These are phyloP conservation scores for Megathymus violae DNA, from an alignment of 1,140 invertebrate species.

Conservation along the genomic window DNA sequence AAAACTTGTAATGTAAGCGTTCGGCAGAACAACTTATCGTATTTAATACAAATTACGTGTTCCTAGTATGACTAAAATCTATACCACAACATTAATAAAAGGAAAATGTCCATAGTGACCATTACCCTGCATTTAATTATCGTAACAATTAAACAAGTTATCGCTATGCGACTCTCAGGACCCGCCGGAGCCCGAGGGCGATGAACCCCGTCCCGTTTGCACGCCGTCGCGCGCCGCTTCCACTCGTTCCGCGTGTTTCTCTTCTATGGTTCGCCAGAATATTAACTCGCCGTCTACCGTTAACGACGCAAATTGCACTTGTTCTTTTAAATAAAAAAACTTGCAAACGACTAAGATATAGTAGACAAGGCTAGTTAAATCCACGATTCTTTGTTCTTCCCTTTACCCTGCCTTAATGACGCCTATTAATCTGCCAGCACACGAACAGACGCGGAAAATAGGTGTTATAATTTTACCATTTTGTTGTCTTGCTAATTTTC, in stretches of 20 bases:
- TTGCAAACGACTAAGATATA: no score
- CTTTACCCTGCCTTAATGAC: no score
- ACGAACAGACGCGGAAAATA: no score
- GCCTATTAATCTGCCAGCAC: no score
- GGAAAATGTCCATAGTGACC: not conserved
- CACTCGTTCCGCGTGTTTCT: slow-evolving; percentile 44
- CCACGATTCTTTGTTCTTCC: no score
- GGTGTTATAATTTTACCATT: no score
- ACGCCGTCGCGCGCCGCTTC: slow-evolving; percentile 51
- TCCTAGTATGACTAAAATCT: not conserved
- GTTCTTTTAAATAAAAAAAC: slow-evolving; percentile 17
- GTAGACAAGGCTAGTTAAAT: no score
- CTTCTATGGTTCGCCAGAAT: slow-evolving; percentile 43
- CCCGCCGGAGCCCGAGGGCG: slow-evolving; percentile 39
- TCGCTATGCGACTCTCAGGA: slow-evolving; percentile 26
- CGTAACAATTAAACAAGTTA: slow-evolving; percentile 18
- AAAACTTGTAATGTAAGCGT: no score
- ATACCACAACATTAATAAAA: not conserved
- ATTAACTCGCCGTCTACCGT: slow-evolving; percentile 19
- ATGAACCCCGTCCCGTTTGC: slow-evolving; percentile 61
- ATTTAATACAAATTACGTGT: not conserved
- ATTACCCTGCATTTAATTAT: slow-evolving; percentile 8
- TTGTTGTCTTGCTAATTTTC: not conserved
- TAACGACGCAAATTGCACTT: slow-evolving; percentile 16
- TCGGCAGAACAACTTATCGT: no score